A percentile compares a stretch with the other conserved stretches of the same genome.
Evolutionary conservation across 2,113 vertebrate species (phyloP).

Genomic region (Chaenogobius annularis): DNA sequence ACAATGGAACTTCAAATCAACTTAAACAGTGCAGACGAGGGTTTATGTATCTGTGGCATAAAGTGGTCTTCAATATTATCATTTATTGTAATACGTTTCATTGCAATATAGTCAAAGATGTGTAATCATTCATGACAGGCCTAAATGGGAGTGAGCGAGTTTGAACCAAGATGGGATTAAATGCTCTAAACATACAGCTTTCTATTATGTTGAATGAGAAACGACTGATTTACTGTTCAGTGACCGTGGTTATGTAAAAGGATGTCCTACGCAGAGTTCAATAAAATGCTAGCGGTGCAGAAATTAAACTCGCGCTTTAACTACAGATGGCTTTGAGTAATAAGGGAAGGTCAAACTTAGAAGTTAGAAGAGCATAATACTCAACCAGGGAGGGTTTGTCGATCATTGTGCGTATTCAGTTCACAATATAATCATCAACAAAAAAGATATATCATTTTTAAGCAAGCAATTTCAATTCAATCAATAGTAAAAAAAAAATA

Average conservation of each 20-base stretch:
- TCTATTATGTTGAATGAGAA: conserved; percentile 10
- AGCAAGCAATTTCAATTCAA: too few relatives aligned
- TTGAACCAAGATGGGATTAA: neutral
- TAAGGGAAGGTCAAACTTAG: neutral
- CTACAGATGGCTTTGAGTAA: neutral
- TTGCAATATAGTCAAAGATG: neutral
- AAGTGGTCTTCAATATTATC: too few relatives aligned
- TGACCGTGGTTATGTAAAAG: conserved; percentile 19
- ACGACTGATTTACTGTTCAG: conserved; percentile 4
- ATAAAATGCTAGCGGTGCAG: conserved; percentile 11
- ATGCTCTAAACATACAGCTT: conserved; percentile 12
- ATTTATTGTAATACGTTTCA: neutral
- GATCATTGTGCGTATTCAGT: neutral
- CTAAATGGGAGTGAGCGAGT: neutral
- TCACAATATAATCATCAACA: neutral
- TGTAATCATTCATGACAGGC: neutral
- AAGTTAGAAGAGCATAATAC: neutral
- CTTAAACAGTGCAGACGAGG: too few relatives aligned
- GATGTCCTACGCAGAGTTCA: neutral
- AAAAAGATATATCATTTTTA: too few relatives aligned
- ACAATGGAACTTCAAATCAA: too few relatives aligned
- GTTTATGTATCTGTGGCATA: too few relatives aligned
- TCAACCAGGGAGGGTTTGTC: neutral
- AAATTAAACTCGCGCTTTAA: conserved; percentile 1
- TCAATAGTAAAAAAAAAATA: too few relatives aligned